Percentiles rank a stretch among this genome's conserved stretches.
These are phyloP conservation scores for Adoxophyes honmai DNA, from an alignment of 1,140 invertebrate genomes.

Conservation along the genomic window DNA sequence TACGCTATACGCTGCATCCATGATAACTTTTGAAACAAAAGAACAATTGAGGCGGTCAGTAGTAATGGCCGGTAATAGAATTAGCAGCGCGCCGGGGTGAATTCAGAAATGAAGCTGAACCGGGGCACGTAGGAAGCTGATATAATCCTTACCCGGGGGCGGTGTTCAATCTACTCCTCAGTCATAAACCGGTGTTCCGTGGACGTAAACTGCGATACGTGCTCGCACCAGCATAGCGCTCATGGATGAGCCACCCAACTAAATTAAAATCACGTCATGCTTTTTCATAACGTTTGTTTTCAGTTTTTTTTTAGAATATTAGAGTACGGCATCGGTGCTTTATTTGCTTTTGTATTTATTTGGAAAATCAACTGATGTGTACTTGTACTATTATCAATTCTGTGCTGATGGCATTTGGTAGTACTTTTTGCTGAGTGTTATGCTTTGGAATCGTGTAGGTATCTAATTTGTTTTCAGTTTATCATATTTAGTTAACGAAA, in stretches of 20 bases:
- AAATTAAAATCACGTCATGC: too few species aligned
- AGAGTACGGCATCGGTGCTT: too few species aligned
- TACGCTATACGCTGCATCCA: not conserved
- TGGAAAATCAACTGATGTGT: too few species aligned
- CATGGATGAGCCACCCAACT: slow-evolving; percentile 11
- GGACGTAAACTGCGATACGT: slow-evolving; percentile 36
- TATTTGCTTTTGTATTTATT: too few species aligned
- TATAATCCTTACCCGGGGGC: slow-evolving; percentile 30
- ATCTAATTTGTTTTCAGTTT: too few species aligned
- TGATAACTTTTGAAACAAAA: not conserved
- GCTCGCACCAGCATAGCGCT: slow-evolving; percentile 22
- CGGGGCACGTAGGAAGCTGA: slow-evolving; percentile 24
- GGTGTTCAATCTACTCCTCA: slow-evolving; percentile 39
- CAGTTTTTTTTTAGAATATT: too few species aligned
- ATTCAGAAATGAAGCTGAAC: slow-evolving; percentile 25
- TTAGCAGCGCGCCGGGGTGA: slow-evolving; percentile 19
- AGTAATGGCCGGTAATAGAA: slow-evolving; percentile 21
- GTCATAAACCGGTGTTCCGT: slow-evolving; percentile 38
- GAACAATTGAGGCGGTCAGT: slow-evolving; percentile 1
- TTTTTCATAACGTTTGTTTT: too few species aligned
- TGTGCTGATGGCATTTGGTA: too few species aligned
- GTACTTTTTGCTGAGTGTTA: too few species aligned
- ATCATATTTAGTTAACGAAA: too few species aligned
- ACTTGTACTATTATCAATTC: too few species aligned
- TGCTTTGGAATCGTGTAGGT: too few species aligned